phyloP scores from a whole-genome alignment of 1,140 invertebrate genomes.

The Bombus terrestris region DNA sequence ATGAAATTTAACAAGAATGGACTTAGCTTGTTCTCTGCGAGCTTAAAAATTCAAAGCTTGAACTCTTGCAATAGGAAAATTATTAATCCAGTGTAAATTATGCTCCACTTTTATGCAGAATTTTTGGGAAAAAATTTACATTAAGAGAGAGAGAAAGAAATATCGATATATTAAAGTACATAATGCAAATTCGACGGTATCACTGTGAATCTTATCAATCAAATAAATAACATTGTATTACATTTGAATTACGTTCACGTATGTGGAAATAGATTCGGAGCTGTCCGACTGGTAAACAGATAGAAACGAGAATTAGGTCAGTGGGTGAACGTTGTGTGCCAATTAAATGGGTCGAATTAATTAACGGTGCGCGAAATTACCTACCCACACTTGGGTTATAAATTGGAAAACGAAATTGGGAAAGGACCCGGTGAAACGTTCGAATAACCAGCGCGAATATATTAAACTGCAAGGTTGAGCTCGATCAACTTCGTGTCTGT shows the following conservation, averaged over 20 bases:
- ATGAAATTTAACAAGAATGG: too few relatives aligned
- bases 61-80: too few relatives aligned
- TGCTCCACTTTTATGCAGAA: neutral
- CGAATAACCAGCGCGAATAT: neutral
- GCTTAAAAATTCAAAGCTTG: too few relatives aligned
- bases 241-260: neutral
- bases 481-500: neutral
- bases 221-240: constrained; percentile 17
- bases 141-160: too few relatives aligned
- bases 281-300: constrained; percentile 1
- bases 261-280: constrained; percentile 8
- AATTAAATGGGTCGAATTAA: constrained; percentile 47
- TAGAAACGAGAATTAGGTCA: constrained; percentile 40
- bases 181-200: neutral
- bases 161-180: neutral
- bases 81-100: too few relatives aligned
- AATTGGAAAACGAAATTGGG: constrained; percentile 18
- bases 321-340: constrained; percentile 24
- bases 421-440: neutral
- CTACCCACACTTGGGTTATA: constrained; percentile 6
- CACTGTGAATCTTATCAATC: neutral
- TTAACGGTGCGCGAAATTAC: constrained; percentile 39
- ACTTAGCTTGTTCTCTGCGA: too few relatives aligned
- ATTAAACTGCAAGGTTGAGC: neutral
- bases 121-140: neutral